Evolutionary conservation across 2,113 vertebrate genomes (phyloP).

Genomic region (Mixornis gularis): DNA sequence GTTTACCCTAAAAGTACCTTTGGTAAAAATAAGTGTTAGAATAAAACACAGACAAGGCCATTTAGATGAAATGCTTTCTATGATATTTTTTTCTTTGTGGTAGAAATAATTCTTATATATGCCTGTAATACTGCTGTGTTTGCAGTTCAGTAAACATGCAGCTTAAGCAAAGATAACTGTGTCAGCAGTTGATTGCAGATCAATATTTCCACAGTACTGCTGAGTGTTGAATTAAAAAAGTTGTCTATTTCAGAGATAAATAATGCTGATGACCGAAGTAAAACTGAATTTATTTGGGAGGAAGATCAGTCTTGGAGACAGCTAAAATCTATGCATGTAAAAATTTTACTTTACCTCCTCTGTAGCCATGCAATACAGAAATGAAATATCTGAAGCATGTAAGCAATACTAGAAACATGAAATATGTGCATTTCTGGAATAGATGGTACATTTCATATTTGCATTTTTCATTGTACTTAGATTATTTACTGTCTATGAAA

Average conservation of each 20-base stretch:
- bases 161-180: slow-evolving; percentile 60
- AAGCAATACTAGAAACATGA: neutral
- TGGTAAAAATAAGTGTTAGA: slow-evolving; percentile 9
- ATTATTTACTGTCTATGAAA: neutral
- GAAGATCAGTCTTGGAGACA: neutral
- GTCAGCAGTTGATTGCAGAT: slow-evolving; percentile 72
- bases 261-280: slow-evolving; percentile 32
- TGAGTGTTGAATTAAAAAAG: slow-evolving; percentile 65
- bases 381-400: neutral
- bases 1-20: neutral
- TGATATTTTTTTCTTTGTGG: slow-evolving; percentile 10
- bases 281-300: slow-evolving; percentile 26
- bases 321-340: neutral
- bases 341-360: neutral
- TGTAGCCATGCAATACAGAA: neutral
- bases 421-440: neutral
- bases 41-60: slow-evolving; percentile 7
- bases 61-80: slow-evolving; percentile 44
- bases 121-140: slow-evolving; percentile 61
- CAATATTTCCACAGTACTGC: slow-evolving; percentile 65
- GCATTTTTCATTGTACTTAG: neutral
- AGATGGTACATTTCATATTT: neutral
- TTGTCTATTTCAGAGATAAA: slow-evolving; percentile 51
- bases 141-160: slow-evolving; percentile 61
- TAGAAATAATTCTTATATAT: slow-evolving; percentile 42